Evolutionary conservation across 2,888 invertebrate genomes (phyloP).

Genomic region (Cyaniris semiargus): DNA sequence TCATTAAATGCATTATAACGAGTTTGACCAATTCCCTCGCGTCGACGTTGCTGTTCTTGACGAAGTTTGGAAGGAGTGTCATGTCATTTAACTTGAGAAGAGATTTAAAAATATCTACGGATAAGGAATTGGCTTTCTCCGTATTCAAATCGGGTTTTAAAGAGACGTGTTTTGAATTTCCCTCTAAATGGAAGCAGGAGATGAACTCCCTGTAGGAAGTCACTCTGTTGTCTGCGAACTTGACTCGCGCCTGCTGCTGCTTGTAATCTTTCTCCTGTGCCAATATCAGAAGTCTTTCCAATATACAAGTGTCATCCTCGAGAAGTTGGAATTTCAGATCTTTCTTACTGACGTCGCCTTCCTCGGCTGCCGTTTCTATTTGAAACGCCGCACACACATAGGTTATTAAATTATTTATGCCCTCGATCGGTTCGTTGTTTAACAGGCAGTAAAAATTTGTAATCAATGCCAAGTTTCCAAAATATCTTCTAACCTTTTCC

Average conservation of each 20-base stretch:
- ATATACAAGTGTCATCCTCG: slow-evolving; percentile 81
- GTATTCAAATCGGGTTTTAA: slow-evolving; percentile 57
- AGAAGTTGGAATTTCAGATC: slow-evolving; percentile 61
- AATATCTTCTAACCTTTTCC: slow-evolving; percentile 57
- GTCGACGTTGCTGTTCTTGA: slow-evolving; percentile 59
- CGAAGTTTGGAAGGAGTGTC: slow-evolving; percentile 50
- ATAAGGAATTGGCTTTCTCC: slow-evolving; percentile 59
- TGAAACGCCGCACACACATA: slow-evolving; percentile 52
- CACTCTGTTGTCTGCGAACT: slow-evolving; percentile 76
- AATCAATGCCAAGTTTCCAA: slow-evolving; percentile 58
- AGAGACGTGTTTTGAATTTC: slow-evolving; percentile 52
- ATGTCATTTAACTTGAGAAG: slow-evolving; percentile 67
- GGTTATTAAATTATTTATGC: slow-evolving; percentile 55
- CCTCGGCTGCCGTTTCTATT: slow-evolving; percentile 42
- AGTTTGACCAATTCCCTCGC: slow-evolving; percentile 85
- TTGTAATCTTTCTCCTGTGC: slow-evolving; percentile 72
- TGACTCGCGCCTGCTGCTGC: slow-evolving; percentile 74
- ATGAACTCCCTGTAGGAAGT: slow-evolving; percentile 79
- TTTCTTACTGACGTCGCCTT: slow-evolving; percentile 32
- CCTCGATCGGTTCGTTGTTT: slow-evolving; percentile 57
- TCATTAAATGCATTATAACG: slow-evolving; percentile 86
- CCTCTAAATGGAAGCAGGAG: slow-evolving; percentile 75
- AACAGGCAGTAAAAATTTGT: slow-evolving; percentile 65
- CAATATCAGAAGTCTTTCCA: slow-evolving; percentile 83
- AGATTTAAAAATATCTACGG: slow-evolving; percentile 65